These are phyloP conservation scores for Macaca mulatta DNA, from an alignment of 2,113 vertebrate species.

Conservation along the genomic window DNA sequence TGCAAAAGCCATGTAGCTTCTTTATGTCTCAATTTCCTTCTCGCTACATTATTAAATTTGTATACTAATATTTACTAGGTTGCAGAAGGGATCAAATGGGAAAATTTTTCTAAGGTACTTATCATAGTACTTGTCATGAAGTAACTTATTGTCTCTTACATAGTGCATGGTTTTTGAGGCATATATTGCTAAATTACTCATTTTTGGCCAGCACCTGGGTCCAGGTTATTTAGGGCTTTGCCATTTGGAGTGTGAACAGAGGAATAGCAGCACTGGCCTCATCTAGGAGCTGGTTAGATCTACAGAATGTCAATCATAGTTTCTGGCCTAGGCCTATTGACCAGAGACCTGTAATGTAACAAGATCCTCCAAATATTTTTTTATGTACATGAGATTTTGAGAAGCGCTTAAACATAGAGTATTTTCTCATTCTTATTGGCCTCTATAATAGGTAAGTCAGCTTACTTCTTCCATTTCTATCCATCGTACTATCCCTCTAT, in stretches of 20 bases:
- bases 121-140: neutral
- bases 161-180: neutral
- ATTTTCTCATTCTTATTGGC: neutral
- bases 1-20: neutral
- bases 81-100: neutral
- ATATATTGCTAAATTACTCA: neutral
- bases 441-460: neutral
- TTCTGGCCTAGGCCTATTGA: neutral
- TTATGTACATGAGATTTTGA: neutral
- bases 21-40: neutral
- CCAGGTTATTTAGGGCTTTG: neutral
- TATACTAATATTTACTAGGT: neutral
- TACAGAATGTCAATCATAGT: neutral
- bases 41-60: neutral
- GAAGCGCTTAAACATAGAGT: neutral
- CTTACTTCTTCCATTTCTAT: neutral
- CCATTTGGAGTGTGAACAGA: neutral
- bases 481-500: neutral
- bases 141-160: neutral
- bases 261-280: neutral
- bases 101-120: neutral
- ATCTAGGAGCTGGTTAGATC: neutral
- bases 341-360: neutral
- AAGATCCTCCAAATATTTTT: neutral
- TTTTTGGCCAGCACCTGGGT: neutral